phyloP scores from a whole-genome alignment of 2,888 invertebrate species.

The Belgica antarctica region DNA sequence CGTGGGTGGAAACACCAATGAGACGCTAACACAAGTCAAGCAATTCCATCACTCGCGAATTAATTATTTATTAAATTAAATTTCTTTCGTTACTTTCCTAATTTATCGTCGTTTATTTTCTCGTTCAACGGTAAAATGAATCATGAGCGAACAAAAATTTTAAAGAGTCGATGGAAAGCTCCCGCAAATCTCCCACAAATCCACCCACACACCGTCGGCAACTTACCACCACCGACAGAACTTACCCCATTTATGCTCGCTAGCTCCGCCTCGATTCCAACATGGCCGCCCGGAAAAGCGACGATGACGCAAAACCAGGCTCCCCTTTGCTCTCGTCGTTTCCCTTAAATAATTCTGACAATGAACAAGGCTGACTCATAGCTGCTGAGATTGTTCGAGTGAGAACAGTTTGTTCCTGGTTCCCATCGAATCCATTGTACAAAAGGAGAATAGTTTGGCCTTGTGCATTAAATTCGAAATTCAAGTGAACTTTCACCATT shows the following conservation, averaged over 20 bases:
- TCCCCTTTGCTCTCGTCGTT: constrained; percentile 32
- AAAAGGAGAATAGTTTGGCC: constrained; percentile 7
- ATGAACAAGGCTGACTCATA: constrained; percentile 28
- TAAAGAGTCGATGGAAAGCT: constrained; percentile 34
- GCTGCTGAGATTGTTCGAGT: constrained; percentile 32
- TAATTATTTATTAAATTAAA: not conserved
- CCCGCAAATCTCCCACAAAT: constrained; percentile 33
- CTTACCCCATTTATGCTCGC: constrained; percentile 4
- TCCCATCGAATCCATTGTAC: not conserved
- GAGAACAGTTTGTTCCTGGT: not conserved
- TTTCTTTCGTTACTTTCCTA: not conserved
- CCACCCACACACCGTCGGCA: constrained; percentile 22
- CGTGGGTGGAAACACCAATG: not conserved
- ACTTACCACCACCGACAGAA: not conserved
- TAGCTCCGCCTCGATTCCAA: constrained; percentile 42
- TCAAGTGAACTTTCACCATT: constrained; percentile 1
- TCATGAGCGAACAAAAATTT: not conserved
- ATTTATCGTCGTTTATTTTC: not conserved
- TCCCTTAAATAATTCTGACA: constrained; percentile 31
- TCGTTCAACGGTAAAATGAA: not conserved
- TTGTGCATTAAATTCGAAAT: not conserved
- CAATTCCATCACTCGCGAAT: no score
- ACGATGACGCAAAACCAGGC: constrained; percentile 37
- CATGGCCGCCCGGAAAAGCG: constrained; percentile 14
- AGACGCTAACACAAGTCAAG: not conserved